Evolutionary conservation across 2,888 invertebrate species (phyloP).

Genomic region (Drosophila dives): DNA sequence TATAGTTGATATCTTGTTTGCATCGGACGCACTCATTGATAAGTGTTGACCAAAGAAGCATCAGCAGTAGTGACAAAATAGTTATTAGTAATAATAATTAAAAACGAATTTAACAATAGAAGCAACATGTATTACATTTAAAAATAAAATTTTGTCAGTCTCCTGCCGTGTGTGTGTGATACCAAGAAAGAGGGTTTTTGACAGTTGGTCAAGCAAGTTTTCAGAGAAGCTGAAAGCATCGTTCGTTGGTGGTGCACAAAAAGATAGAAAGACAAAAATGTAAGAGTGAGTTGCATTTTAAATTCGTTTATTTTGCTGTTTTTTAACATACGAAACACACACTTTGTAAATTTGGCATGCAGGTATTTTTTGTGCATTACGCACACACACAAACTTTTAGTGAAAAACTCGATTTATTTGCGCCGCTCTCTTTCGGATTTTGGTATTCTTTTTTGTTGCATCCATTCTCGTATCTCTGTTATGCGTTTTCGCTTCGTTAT

Average conservation of each 20-base stretch:
- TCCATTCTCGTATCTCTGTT: conserved; percentile 42
- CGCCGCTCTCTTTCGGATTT: conserved; percentile 61
- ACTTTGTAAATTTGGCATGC: no score
- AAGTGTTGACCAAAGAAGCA: conserved; percentile 50
- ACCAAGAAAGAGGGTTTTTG: conserved; percentile 22
- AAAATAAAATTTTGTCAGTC: conserved; percentile 17
- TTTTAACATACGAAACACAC: conserved; percentile 3
- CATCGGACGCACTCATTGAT: conserved; percentile 46
- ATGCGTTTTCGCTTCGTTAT: conserved; percentile 39
- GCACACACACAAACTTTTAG: not conserved
- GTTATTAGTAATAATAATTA: not conserved
- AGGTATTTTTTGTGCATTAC: no score
- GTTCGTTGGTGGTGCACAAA: conserved; percentile 14
- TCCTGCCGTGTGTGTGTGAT: conserved; percentile 30
- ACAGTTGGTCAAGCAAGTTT: conserved; percentile 19
- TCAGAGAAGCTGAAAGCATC: conserved; percentile 6
- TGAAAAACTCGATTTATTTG: conserved; percentile 1
- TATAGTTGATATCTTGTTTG: conserved; percentile 54
- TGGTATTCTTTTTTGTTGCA: conserved; percentile 24
- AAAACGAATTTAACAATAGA: conserved; percentile 11
- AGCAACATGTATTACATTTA: not conserved
- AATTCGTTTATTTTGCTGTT: conserved; percentile 31
- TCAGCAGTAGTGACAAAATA: conserved; percentile 16
- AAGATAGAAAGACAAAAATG: conserved; percentile 46
- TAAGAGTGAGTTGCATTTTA: conserved; percentile 56